Conservation (phyloP, 2,113 vertebrate species). For the Columba livia region DNA sequence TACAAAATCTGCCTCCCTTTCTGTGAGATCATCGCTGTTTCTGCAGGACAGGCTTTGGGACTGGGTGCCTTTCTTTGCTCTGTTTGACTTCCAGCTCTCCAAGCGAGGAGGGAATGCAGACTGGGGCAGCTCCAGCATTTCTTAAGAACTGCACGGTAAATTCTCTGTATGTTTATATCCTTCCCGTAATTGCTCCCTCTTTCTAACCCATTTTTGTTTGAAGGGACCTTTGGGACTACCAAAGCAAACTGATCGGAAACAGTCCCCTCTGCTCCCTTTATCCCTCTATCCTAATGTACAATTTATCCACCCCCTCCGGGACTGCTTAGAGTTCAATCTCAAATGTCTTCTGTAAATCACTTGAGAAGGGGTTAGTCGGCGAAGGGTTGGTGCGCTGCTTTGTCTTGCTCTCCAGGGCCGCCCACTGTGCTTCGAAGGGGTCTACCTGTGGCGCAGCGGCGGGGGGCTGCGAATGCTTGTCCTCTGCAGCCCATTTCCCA, state of each 20-base stretch:
- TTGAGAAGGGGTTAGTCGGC: conserved; percentile 97
- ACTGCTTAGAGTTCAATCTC: conserved; percentile 93
- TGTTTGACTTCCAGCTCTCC: conserved; percentile 59
- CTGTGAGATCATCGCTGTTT: conserved; percentile 36
- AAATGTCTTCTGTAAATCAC: conserved; percentile 97
- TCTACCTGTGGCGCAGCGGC: conserved; percentile 75
- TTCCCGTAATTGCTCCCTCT: background rate
- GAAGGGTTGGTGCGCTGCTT: conserved; percentile 92
- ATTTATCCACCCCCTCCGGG: background rate
- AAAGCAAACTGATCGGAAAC: conserved; percentile 56
- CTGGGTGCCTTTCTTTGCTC: conserved; percentile 20
- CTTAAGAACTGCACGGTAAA: conserved; percentile 14
- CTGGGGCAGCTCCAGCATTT: conserved; percentile 4
- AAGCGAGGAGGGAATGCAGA: conserved; percentile 19
- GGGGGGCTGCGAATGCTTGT: conserved; percentile 64
- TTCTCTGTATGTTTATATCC: conserved; percentile 4
- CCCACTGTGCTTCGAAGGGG: conserved; percentile 97
- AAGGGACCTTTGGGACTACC: conserved; percentile 69
- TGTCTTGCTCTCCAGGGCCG: conserved; percentile 88
- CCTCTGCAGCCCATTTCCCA: conserved; percentile 77
- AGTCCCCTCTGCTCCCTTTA: conserved; percentile 52
- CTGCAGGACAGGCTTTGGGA: conserved; percentile 64
- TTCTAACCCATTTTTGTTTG: conserved; percentile 34
- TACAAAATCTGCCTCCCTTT: conserved; percentile 51
- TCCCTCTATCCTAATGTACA: conserved; percentile 54